Conservation (phyloP, 2,888 invertebrate species). For the Nephrotoma flavescens region DNA sequence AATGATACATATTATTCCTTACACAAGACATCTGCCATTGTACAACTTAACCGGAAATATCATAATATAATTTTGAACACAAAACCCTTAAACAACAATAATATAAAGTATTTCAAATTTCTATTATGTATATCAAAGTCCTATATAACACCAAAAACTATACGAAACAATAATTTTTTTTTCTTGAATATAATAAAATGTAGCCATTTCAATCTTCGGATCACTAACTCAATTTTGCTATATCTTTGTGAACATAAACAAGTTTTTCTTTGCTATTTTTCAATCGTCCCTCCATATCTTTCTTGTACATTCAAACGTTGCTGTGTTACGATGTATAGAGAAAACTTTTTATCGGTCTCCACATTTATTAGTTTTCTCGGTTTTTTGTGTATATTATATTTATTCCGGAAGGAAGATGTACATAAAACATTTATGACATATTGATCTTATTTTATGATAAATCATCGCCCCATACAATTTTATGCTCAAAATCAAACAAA, state of each 20-base stretch:
- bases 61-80: neutral
- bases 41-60: neutral
- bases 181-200: neutral
- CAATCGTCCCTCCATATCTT: neutral
- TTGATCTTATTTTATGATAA: neutral
- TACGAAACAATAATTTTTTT: neutral
- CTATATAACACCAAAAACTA: neutral
- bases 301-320: neutral
- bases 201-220: neutral
- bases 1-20: too few relatives aligned
- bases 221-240: neutral
- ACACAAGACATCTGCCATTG: neutral
- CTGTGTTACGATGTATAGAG: neutral
- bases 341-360: neutral
- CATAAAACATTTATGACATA: neutral
- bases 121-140: neutral
- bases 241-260: neutral
- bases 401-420: neutral
- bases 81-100: neutral
- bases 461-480: neutral
- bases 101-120: neutral
- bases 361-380: neutral
- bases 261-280: neutral
- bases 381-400: neutral
- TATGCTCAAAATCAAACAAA: neutral